Conservation (phyloP, 2,888 invertebrate genomes). For the Nycteola revayana region DNA sequence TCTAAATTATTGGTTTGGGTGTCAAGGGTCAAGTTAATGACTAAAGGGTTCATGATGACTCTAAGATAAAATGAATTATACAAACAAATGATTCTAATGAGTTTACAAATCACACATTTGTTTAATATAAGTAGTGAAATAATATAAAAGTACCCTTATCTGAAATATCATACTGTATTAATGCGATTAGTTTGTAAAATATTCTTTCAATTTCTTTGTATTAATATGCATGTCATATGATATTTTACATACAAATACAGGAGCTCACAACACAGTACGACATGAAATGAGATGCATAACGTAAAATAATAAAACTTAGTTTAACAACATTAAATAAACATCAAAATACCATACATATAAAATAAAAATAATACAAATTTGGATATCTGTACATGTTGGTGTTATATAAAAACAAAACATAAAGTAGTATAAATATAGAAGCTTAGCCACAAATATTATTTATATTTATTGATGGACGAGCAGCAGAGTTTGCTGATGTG, state of each 20-base stretch:
- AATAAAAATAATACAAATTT: conserved; percentile 12
- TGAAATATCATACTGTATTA: conserved; percentile 19
- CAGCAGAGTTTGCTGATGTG: too few relatives aligned
- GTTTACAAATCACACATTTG: conserved; percentile 34
- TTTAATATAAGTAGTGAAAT: conserved; percentile 68
- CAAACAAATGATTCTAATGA: background rate
- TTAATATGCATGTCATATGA: background rate
- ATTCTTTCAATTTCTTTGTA: background rate
- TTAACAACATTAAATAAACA: conserved; percentile 15
- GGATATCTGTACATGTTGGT: conserved; percentile 35
- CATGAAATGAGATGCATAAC: conserved; percentile 19
- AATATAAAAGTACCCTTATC: background rate
- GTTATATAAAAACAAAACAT: background rate
- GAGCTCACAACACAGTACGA: conserved; percentile 29
- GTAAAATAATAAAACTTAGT: conserved; percentile 10
- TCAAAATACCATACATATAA: conserved; percentile 14
- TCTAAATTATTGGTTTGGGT: too few relatives aligned
- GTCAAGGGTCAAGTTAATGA: too few relatives aligned
- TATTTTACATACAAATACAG: conserved; percentile 4
- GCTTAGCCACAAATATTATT: too few relatives aligned
- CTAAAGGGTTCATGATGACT: background rate
- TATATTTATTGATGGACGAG: too few relatives aligned
- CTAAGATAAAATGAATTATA: background rate
- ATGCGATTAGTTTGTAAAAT: conserved; percentile 1
- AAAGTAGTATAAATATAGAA: too few relatives aligned